A percentile compares a stretch with the other conserved stretches of the same genome.
phyloP scores from a whole-genome alignment of 2,113 vertebrate species.

The Callaeas wilsoni region DNA sequence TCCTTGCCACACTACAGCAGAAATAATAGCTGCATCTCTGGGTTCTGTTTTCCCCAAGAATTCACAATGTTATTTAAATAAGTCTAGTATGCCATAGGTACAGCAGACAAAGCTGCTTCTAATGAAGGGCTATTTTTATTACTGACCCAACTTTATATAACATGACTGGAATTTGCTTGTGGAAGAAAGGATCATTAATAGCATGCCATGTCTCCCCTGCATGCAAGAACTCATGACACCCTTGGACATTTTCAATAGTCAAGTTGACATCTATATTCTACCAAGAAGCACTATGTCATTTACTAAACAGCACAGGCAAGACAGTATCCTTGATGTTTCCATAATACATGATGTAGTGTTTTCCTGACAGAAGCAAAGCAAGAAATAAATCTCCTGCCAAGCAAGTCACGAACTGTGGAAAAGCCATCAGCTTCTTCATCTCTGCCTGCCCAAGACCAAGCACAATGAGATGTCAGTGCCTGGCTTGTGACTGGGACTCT shows the following conservation, averaged over 20 bases:
- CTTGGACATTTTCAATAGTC: constrained; percentile 1
- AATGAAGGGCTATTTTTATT: constrained; percentile 26
- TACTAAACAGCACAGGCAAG: background rate
- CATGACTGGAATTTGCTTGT: background rate
- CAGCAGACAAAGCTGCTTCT: background rate
- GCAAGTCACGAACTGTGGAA: background rate
- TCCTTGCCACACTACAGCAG: background rate
- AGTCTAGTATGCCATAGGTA: background rate
- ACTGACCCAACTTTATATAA: background rate
- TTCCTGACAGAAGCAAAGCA: background rate
- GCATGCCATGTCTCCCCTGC: background rate
- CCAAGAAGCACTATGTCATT: background rate
- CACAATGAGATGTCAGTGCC: background rate
- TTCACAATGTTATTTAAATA: constrained; percentile 22
- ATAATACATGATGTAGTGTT: background rate
- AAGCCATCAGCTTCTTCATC: background rate
- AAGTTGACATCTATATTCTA: constrained; percentile 19
- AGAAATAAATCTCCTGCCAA: background rate
- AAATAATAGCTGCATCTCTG: constrained; percentile 1
- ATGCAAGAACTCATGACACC: background rate
- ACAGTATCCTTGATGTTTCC: background rate
- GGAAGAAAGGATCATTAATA: constrained; percentile 12
- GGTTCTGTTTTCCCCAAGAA: background rate
- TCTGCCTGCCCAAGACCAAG: background rate
- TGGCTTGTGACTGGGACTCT: background rate